A percentile compares a stretch with the other conserved stretches of the same genome.
Evolutionary conservation across 53 echinoderm and acorn worm species (phyloP).

Genomic region (Astropecten irregularis): DNA sequence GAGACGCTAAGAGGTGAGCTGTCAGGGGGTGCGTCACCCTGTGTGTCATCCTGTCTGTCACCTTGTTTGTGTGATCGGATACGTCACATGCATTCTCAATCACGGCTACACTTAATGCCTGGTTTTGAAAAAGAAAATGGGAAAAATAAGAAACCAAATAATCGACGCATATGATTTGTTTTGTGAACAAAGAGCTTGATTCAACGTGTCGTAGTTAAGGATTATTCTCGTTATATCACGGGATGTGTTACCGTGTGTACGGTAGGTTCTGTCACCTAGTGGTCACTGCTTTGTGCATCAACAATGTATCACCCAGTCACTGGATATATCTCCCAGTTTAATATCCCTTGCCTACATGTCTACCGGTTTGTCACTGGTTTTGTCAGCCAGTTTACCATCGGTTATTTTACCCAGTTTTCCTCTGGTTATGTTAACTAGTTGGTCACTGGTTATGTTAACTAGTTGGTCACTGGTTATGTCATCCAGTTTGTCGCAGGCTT

Average conservation of each 20-base stretch:
- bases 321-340: not conserved
- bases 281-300: not conserved
- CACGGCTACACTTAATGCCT: no score
- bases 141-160: not conserved
- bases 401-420: no score
- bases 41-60: slow-evolving; percentile 41
- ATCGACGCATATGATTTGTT: slow-evolving; percentile 47
- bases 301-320: not conserved
- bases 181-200: slow-evolving; percentile 30
- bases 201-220: not conserved
- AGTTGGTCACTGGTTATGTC: no score
- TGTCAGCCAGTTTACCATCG: no score
- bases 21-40: slow-evolving; percentile 30
- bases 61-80: slow-evolving; percentile 40
- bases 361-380: no score
- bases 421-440: no score
- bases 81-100: slow-evolving; percentile 7
- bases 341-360: no score
- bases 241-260: not conserved
- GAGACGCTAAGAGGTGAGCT: slow-evolving; percentile 4
- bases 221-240: not conserved
- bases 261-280: not conserved
- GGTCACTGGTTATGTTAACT: no score
- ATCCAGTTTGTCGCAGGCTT: not conserved
- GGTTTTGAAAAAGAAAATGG: not conserved